Percentiles rank a stretch among this genome's conserved stretches.
phyloP scores from a whole-genome alignment of 1,140 invertebrate genomes.

The Drosophila rufa region DNA sequence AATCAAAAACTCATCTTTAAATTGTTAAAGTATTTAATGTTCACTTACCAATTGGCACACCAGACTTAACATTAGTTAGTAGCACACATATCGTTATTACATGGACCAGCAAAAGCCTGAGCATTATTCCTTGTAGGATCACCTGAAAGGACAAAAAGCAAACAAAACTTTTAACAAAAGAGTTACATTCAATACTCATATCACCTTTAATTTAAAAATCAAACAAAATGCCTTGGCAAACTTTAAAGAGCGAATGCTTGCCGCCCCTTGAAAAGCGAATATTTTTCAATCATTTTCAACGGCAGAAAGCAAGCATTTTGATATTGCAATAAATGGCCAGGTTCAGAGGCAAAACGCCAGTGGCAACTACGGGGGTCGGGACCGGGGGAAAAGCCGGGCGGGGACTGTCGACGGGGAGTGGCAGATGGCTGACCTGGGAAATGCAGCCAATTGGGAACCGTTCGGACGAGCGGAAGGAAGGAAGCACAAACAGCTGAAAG shows the following conservation, averaged over 20 bases:
- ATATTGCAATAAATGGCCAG: constrained; percentile 53
- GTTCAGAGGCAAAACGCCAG: constrained; percentile 25
- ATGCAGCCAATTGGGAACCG: constrained; percentile 49
- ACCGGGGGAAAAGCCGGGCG: neutral
- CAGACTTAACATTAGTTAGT: constrained; percentile 77
- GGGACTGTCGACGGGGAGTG: neutral
- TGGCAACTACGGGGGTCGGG: constrained; percentile 10
- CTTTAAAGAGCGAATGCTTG: constrained; percentile 16
- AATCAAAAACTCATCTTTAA: neutral
- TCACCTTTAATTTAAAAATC: constrained; percentile 9
- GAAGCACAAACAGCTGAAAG: constrained; percentile 54
- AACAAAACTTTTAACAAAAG: constrained; percentile 2
- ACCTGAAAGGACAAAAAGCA: constrained; percentile 40
- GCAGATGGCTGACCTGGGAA: constrained; percentile 46
- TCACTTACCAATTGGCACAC: constrained; percentile 80
- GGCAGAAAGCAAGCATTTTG: constrained; percentile 49
- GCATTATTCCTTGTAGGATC: constrained; percentile 80
- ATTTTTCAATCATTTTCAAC: constrained; percentile 72
- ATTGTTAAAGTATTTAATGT: too few relatives aligned
- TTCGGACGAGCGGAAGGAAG: constrained; percentile 28
- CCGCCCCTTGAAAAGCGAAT: constrained; percentile 41
- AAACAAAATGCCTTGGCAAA: constrained; percentile 8
- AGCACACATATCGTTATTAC: constrained; percentile 81
- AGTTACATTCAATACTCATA: neutral
- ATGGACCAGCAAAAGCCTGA: constrained; percentile 67